These are phyloP conservation scores for Eleutherodactylus coqui DNA, from an alignment of 2,797 vertebrate genomes.

Conservation along the genomic window DNA sequence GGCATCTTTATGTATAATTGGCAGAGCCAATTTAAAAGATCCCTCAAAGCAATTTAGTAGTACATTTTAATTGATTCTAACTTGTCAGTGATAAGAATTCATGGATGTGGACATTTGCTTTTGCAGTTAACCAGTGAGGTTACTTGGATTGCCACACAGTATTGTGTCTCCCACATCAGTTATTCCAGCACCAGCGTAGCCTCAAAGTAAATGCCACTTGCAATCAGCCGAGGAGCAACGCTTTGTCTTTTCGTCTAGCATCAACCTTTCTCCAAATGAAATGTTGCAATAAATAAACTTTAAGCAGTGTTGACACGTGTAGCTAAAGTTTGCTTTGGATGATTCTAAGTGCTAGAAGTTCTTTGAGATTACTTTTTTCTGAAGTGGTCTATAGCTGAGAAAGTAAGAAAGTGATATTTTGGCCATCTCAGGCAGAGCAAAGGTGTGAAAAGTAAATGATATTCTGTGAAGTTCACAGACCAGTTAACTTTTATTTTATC, in stretches of 20 bases:
- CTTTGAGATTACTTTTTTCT: background rate
- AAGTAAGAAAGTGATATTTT: background rate
- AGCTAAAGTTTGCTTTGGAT: background rate
- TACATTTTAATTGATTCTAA: slow-evolving; percentile 53
- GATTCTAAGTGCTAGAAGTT: slow-evolving; percentile 6
- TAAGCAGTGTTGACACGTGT: slow-evolving; percentile 14
- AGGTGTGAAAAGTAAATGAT: background rate
- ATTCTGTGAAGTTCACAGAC: background rate
- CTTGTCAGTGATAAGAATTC: slow-evolving; percentile 59
- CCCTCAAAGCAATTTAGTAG: slow-evolving; percentile 56
- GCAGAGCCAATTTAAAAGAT: slow-evolving; percentile 46
- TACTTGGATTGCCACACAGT: slow-evolving; percentile 36
- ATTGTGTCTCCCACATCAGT: slow-evolving; percentile 25
- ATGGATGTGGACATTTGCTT: slow-evolving; percentile 13
- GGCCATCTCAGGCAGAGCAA: background rate
- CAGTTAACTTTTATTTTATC: background rate
- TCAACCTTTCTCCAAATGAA: slow-evolving; percentile 34
- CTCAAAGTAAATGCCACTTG: slow-evolving; percentile 61
- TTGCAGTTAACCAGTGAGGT: slow-evolving; percentile 50
- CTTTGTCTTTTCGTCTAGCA: slow-evolving; percentile 32
- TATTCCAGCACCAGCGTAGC: slow-evolving; percentile 29
- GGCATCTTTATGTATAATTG: slow-evolving; percentile 47
- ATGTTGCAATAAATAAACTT: slow-evolving; percentile 24
- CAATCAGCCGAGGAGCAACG: background rate
- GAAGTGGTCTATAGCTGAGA: slow-evolving; percentile 10